Conservation (phyloP, 2,888 invertebrate species). For the Eupsilia transversa region DNA sequence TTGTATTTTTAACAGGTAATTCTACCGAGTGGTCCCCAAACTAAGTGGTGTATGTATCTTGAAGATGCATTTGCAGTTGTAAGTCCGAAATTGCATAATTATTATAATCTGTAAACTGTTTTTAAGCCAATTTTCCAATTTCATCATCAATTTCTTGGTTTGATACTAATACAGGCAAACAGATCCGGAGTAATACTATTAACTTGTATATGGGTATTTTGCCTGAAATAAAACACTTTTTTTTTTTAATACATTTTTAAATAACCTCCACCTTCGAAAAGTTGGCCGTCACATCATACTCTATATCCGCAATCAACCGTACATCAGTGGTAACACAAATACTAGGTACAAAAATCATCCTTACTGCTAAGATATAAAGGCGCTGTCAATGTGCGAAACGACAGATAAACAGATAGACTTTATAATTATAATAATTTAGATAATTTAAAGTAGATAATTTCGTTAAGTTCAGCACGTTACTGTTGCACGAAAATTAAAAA, state of each 20-base stretch:
- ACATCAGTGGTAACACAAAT: neutral
- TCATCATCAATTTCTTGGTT: neutral
- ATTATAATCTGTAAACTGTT: neutral
- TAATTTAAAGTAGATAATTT: neutral
- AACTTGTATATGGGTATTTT: too few relatives aligned
- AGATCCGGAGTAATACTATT: too few relatives aligned
- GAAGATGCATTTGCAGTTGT: neutral
- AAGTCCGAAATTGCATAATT: neutral
- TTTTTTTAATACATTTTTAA: too few relatives aligned
- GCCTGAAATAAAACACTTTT: too few relatives aligned
- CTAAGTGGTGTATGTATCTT: neutral
- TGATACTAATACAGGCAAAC: neutral
- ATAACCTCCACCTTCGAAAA: neutral
- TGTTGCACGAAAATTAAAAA: neutral
- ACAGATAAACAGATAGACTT: neutral
- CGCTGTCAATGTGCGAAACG: neutral
- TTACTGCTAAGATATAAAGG: too few relatives aligned
- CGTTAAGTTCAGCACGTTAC: too few relatives aligned
- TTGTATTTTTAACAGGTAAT: neutral
- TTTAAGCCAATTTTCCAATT: neutral
- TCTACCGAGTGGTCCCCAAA: neutral
- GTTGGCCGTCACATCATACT: neutral
- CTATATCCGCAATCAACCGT: neutral
- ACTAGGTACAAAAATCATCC: neutral
- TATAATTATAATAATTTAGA: neutral